Conservation (phyloP, 2,888 invertebrate species). For the Nymphalis polychloros region DNA sequence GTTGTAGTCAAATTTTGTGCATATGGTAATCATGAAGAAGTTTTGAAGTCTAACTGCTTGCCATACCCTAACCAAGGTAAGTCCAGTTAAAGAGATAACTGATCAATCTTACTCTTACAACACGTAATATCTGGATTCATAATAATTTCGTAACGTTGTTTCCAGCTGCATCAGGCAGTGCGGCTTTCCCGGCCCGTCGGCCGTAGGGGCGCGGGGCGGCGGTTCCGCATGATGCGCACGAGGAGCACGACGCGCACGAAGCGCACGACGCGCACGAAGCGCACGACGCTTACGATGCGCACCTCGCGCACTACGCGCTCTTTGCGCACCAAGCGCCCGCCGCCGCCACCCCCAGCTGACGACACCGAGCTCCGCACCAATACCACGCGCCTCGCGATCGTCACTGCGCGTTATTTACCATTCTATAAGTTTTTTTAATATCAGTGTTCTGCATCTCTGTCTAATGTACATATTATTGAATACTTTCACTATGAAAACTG, state of each 20-base stretch:
- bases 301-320: constrained; percentile 3
- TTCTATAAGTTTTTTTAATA: background rate
- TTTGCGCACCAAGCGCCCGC: constrained; percentile 40
- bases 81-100: constrained; percentile 26
- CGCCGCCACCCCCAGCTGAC: constrained; percentile 41
- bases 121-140: too few relatives aligned
- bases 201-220: constrained; percentile 67
- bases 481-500: background rate
- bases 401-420: background rate
- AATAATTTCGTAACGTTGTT: background rate
- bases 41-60: constrained; percentile 90
- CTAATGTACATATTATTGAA: constrained; percentile 10
- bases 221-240: constrained; percentile 37
- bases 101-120: too few relatives aligned
- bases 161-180: constrained; percentile 33
- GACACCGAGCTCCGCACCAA: constrained; percentile 17
- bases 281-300: background rate
- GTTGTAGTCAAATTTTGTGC: constrained; percentile 93
- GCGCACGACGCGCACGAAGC: constrained; percentile 18
- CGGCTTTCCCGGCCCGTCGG: constrained; percentile 54
- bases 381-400: constrained; percentile 2
- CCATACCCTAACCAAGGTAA: constrained; percentile 80
- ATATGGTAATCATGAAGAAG: constrained; percentile 95
- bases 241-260: background rate
- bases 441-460: background rate